A percentile compares a stretch with the other conserved stretches of the same genome.
These are phyloP conservation scores for Candidula unifasciata DNA, from an alignment of 2,888 invertebrate genomes.

Conservation along the genomic window DNA sequence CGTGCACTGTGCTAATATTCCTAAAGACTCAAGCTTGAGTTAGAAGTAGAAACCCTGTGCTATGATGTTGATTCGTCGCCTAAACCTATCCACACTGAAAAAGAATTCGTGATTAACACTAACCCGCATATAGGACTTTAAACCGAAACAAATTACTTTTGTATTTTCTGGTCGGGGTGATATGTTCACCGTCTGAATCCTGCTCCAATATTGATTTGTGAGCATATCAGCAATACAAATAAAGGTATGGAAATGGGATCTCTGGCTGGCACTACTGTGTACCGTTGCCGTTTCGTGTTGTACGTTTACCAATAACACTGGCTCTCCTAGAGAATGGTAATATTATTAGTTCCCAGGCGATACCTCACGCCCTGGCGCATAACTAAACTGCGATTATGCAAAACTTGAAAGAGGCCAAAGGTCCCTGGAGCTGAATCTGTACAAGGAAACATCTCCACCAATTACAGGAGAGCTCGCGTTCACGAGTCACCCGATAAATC, in stretches of 20 bases:
- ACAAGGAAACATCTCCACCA: constrained; percentile 38
- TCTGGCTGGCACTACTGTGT: not conserved
- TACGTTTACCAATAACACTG: constrained; percentile 12
- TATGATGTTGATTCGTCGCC: too few relatives aligned
- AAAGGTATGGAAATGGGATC: constrained; percentile 22
- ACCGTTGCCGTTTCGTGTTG: not conserved
- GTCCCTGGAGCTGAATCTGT: constrained; percentile 12
- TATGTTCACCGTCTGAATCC: not conserved
- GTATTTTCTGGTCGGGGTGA: not conserved
- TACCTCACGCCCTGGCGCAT: constrained; percentile 21
- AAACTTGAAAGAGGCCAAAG: constrained; percentile 28
- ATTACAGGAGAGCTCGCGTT: constrained; percentile 39
- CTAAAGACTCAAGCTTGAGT: too few relatives aligned
- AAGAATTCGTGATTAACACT: too few relatives aligned
- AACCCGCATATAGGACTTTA: too few relatives aligned
- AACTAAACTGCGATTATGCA: constrained; percentile 46
- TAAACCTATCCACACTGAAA: too few relatives aligned
- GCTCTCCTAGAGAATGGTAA: constrained; percentile 19
- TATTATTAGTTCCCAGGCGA: constrained; percentile 35
- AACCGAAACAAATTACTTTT: too few relatives aligned
- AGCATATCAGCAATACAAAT: not conserved
- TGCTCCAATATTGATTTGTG: constrained; percentile 7
- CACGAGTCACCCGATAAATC: constrained; percentile 40
- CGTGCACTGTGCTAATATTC: too few relatives aligned
- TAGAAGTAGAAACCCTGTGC: too few relatives aligned